phyloP scores from a whole-genome alignment of 2,888 invertebrate species.

The Acanthosepion pharaonis region DNA sequence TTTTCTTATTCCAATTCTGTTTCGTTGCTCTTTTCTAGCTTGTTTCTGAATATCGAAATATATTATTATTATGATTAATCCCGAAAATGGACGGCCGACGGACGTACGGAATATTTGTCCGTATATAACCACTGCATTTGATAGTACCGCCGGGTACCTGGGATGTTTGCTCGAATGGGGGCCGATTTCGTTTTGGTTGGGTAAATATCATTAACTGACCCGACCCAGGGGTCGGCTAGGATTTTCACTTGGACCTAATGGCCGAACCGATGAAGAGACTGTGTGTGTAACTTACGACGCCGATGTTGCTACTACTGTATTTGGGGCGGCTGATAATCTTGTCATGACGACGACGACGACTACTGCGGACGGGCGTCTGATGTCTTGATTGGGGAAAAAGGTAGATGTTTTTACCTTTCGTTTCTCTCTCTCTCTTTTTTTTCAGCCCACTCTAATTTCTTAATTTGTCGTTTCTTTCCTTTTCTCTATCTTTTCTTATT shows the following conservation, averaged over 20 bases:
- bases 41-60: too few relatives aligned
- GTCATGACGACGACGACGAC: background rate
- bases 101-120: too few relatives aligned
- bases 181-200: background rate
- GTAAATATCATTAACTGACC: background rate
- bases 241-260: background rate
- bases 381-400: background rate
- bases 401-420: background rate
- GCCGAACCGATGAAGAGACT: background rate
- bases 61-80: too few relatives aligned
- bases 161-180: background rate
- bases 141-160: background rate
- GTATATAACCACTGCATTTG: background rate
- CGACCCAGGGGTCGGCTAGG: background rate
- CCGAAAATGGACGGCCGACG: too few relatives aligned
- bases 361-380: background rate
- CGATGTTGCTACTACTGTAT: constrained; percentile 11
- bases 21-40: too few relatives aligned
- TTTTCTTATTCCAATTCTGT: background rate
- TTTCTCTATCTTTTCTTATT: background rate
- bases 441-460: background rate
- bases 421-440: background rate
- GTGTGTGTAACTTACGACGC: background rate
- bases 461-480: background rate
- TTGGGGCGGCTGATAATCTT: background rate